These are phyloP conservation scores for Leucosticte australis DNA, from an alignment of 2,113 vertebrate genomes.

Conservation along the genomic window DNA sequence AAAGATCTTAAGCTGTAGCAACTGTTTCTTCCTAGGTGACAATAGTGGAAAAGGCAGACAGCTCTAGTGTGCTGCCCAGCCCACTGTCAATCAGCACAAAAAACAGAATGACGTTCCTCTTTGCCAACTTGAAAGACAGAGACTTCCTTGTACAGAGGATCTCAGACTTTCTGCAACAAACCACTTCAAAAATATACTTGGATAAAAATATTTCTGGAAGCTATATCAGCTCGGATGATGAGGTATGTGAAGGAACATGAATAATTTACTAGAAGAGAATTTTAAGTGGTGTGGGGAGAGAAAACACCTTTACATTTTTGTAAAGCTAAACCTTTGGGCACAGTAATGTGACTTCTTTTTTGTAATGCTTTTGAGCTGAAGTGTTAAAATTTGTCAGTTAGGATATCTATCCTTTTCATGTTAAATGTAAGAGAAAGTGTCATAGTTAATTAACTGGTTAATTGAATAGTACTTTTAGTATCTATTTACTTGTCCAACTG, in stretches of 20 bases:
- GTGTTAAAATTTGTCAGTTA: background rate
- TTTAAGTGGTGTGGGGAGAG: background rate
- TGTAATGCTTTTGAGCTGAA: background rate
- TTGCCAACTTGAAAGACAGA: conserved; percentile 95
- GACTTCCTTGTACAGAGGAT: conserved; percentile 98
- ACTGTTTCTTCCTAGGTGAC: conserved; percentile 82
- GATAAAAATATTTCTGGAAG: conserved; percentile 89
- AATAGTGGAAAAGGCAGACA: conserved; percentile 98
- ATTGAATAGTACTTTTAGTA: background rate
- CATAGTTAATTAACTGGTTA: background rate
- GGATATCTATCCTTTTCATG: background rate
- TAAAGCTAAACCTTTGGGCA: background rate
- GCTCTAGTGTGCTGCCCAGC: conserved; percentile 94
- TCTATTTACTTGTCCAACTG: background rate
- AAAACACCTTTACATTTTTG: background rate
- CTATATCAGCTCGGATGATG: conserved; percentile 89
- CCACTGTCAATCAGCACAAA: conserved; percentile 97
- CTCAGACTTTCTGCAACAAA: conserved; percentile 97
- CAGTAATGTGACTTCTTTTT: background rate
- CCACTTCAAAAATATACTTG: conserved; percentile 88
- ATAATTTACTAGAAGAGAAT: background rate
- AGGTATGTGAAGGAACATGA: conserved; percentile 73
- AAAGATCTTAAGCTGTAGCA: background rate
- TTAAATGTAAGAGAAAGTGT: background rate
- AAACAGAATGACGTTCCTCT: conserved; percentile 98